Conservation (phyloP, 2,888 invertebrate species). For the Ganaspis brasiliensis region DNA sequence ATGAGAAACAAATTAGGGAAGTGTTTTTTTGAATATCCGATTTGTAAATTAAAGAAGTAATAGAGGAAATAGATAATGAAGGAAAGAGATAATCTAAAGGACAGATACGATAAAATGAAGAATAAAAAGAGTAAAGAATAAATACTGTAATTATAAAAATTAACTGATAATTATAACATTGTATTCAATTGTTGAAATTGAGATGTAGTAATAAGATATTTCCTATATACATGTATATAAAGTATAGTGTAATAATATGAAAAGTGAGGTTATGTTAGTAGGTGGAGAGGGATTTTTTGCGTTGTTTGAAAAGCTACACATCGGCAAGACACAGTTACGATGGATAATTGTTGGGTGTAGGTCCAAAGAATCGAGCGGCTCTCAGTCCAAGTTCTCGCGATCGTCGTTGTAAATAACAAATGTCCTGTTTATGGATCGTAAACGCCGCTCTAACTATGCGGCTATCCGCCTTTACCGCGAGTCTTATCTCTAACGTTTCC, state of each 20-base stretch:
- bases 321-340: conserved; percentile 73
- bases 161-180: too few species aligned
- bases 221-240: too few species aligned
- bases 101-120: neutral
- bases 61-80: too few species aligned
- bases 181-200: too few species aligned
- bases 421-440: conserved; percentile 77
- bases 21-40: too few species aligned
- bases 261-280: neutral
- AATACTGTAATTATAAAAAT: too few species aligned
- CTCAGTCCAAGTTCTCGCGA: conserved; percentile 46
- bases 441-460: conserved; percentile 73
- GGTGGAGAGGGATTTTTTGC: conserved; percentile 33
- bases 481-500: conserved; percentile 64
- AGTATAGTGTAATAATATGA: neutral
- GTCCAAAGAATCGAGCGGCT: conserved; percentile 48
- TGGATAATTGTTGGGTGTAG: conserved; percentile 72
- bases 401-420: conserved; percentile 74
- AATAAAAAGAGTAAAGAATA: too few species aligned
- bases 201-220: too few species aligned
- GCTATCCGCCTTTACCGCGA: conserved; percentile 61
- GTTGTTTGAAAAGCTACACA: conserved; percentile 50
- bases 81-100: too few species aligned
- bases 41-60: too few species aligned
- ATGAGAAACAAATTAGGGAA: neutral